These are phyloP conservation scores for Lasiurus cinereus DNA, from an alignment of 2,113 vertebrate species.

Conservation along the genomic window DNA sequence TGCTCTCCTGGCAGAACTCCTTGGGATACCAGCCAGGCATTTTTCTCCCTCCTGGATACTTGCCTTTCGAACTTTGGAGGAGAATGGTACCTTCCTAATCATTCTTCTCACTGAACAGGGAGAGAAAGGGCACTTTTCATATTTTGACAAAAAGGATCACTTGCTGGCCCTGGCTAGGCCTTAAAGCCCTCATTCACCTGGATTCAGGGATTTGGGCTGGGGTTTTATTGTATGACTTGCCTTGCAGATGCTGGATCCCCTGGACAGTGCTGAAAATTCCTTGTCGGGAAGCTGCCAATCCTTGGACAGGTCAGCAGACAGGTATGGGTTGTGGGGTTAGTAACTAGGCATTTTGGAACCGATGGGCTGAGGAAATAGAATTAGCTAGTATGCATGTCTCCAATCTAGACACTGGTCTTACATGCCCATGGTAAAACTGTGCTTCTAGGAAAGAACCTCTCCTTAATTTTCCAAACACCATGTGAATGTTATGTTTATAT, in stretches of 20 bases:
- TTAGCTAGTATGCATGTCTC: background rate
- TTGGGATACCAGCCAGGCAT: slow-evolving; percentile 63
- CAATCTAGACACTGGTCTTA: background rate
- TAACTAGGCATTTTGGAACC: background rate
- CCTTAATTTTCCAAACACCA: slow-evolving; percentile 47
- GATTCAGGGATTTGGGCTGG: background rate
- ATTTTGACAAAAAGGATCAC: background rate
- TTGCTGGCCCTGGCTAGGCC: background rate
- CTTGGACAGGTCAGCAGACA: slow-evolving; percentile 96
- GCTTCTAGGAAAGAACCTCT: slow-evolving; percentile 39
- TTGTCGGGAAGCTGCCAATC: slow-evolving; percentile 98
- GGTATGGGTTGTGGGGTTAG: slow-evolving; percentile 86
- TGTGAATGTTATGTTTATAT: slow-evolving; percentile 25
- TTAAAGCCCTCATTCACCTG: slow-evolving; percentile 10
- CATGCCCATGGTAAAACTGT: slow-evolving; percentile 9
- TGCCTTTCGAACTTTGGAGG: slow-evolving; percentile 29
- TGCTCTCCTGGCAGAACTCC: slow-evolving; percentile 57
- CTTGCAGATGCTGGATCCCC: slow-evolving; percentile 94
- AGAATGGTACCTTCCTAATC: slow-evolving; percentile 44
- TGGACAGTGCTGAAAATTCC: slow-evolving; percentile 97
- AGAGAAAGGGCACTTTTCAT: slow-evolving; percentile 31
- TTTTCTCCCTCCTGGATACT: slow-evolving; percentile 69
- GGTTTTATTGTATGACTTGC: slow-evolving; percentile 53
- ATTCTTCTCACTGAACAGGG: background rate
- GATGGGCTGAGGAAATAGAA: background rate